phyloP scores from a whole-genome alignment of 2,113 vertebrate genomes.

The Tympanuchus pallidicinctus region DNA sequence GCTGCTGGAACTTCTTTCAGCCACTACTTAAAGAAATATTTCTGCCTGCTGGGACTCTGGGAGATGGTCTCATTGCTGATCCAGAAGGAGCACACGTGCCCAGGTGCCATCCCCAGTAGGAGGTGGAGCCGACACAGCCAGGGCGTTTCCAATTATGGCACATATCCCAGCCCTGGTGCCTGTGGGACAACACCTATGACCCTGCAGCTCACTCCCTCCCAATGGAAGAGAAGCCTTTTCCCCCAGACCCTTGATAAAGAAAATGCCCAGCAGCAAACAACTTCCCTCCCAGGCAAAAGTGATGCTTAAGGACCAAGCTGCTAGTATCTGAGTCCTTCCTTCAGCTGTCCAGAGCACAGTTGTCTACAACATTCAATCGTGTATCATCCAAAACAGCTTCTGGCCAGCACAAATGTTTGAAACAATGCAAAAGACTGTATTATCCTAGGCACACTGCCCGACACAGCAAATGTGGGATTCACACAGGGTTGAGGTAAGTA shows the following conservation, averaged over 20 bases:
- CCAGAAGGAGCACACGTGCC: background rate
- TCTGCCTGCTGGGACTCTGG: background rate
- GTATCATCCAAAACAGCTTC: background rate
- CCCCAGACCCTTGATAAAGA: background rate
- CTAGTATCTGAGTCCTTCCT: background rate
- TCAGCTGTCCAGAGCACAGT: background rate
- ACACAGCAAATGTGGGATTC: background rate
- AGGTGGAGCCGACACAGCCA: background rate
- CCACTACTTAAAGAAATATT: background rate
- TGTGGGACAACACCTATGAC: background rate
- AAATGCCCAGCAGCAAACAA: background rate
- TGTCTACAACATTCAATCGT: background rate
- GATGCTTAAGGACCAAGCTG: background rate
- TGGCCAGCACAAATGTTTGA: fast-evolving
- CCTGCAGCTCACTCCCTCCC: background rate
- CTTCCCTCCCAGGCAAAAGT: background rate
- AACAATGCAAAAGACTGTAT: background rate
- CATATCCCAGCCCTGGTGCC: background rate
- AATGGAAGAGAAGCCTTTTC: background rate
- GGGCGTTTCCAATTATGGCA: background rate
- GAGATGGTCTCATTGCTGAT: fast-evolving
- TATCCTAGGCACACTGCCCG: background rate
- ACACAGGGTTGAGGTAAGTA: fast-evolving
- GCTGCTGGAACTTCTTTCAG: background rate
- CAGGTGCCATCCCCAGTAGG: background rate